Evolutionary conservation across 1,140 invertebrate species (phyloP), one percentile per base, ranked within the genome.

Genomic region (Pseudomyrmex sp.): DNA sequence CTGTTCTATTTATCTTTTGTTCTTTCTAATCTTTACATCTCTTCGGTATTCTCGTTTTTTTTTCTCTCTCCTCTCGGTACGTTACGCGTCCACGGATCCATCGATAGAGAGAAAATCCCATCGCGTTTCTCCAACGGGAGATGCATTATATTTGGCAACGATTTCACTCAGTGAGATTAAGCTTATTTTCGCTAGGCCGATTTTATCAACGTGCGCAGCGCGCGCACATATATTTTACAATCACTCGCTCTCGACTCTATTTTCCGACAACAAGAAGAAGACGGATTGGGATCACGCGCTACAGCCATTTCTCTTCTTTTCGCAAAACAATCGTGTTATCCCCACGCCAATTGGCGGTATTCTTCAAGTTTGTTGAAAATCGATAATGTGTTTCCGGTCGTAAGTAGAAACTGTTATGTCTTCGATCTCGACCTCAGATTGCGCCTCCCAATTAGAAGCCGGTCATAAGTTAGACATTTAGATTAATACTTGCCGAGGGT

Each of bases 121-220:
- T 76, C 44, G 20, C 62, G 61, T 70, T 74, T 76, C 83, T 58
- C 73, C 63, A 84, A 86, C 88, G 72, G 74, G 72, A 84, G 85
- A 86, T 83, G 85, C 90, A 89, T 88, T 87, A 88, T 84, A 86
- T 92, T 91, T 92, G 90, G 91, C 91, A 92, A 89, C 82, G 84
- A 93, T 92, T 93, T 94, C 92, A 93, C 93, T 93, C 92, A 93
- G 90, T 89, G 87, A 92, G 88, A 94, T 93, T 94, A 93, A 93
- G 92, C 93, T 94, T 93, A 93, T 93, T 94, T 93, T 93, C 91
- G 90, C 89, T 89, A 82, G 82, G 85, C 86, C 84, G 84, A 87
- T 91, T 90, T 84, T n/a, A 26, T 10, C 46, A 8, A 20, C 8
- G 35, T 0, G 35, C 35, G 20, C 12, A 23, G 20, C 4, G 35